phyloP scores from a whole-genome alignment of 2,888 invertebrate species.

The Acanthacorydalis orientalis region DNA sequence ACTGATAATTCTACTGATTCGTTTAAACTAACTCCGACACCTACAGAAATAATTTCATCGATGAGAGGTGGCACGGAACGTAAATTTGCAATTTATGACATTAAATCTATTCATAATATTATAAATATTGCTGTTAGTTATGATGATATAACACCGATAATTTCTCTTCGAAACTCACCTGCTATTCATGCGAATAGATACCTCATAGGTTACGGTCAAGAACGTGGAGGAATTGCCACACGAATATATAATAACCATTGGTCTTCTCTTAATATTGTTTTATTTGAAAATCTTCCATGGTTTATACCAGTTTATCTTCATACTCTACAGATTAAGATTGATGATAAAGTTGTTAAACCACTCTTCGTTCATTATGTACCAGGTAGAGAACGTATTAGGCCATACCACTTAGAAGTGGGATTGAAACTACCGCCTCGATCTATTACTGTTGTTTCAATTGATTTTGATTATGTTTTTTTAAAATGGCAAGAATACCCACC shows the following conservation, averaged over 20 bases:
- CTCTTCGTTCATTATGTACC: conserved; percentile 45
- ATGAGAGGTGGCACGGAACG: conserved; percentile 50
- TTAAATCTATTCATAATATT: conserved; percentile 20
- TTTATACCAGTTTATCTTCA: conserved; percentile 80
- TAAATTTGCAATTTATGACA: conserved; percentile 52
- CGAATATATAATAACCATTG: conserved; percentile 70
- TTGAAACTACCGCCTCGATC: conserved; percentile 65
- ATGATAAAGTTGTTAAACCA: conserved; percentile 40
- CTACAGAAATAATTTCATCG: conserved; percentile 39
- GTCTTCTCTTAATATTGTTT: conserved; percentile 54
- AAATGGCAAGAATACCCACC: conserved; percentile 99
- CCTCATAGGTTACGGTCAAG: conserved; percentile 80
- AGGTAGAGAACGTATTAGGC: conserved; percentile 65
- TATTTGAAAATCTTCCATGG: conserved; percentile 87
- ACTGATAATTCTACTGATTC: conserved; percentile 41
- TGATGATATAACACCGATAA: conserved; percentile 25
- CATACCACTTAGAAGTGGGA: conserved; percentile 77
- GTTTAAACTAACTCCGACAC: conserved; percentile 46
- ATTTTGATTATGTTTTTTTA: conserved; percentile 89
- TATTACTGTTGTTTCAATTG: conserved; percentile 63
- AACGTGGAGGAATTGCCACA: conserved; percentile 76
- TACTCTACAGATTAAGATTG: conserved; percentile 49
- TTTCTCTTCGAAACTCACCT: conserved; percentile 43
- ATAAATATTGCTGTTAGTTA: conserved; percentile 52
- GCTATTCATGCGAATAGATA: conserved; percentile 62